Evolutionary conservation across 2,797 vertebrate species (phyloP), one percentile per base, ranked within the genome.

Genomic region (Capromys pilorides): DNA sequence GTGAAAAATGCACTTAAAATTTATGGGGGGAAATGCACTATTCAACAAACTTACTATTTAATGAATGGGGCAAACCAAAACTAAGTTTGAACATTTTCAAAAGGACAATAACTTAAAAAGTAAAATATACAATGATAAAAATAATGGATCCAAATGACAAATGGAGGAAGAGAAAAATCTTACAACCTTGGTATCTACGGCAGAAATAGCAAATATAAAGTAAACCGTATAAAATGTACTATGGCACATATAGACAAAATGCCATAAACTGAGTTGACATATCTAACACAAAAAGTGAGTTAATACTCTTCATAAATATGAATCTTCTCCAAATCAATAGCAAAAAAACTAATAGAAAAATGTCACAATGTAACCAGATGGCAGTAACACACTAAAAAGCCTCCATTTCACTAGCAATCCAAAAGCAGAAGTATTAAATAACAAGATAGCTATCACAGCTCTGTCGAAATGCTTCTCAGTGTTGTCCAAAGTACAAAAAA

Each of bases 341-440:
- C n/a, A 93, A 91, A 94, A 79, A 62, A 75, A 81, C 5, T 10
- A 57, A 67, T 0, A 89, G 49, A 71, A 95, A 82, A 64, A 89
- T 41, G 86, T 88, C 75, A 75, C 28, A 87, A 71, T 87, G 16
- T 77, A 73, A 90, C 16, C 78, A 95, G 73, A 85, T 57, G 54
- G 5, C 62, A 95, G 12, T 41, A 92, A 88, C 26, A 86, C 1
- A 86, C 36, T 92, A 83, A 71, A 92, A 92, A 94, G 90, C 1
- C 33, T 66, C 61, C 22, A 75, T 51, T 86, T 93, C 66, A 84
- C 51, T 66, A 92, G 39, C 41, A 94, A 92, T 54, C 45, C 57
- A 92, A 92, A 95, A 73, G 61, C 8, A 61, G n/a, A 79, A 93
- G 91, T 75, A 51, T 39, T 85, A 84, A 94, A 87, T 64, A 90